phyloP scores from a whole-genome alignment of 2,888 invertebrate species.

The Cephus pygmeus region DNA sequence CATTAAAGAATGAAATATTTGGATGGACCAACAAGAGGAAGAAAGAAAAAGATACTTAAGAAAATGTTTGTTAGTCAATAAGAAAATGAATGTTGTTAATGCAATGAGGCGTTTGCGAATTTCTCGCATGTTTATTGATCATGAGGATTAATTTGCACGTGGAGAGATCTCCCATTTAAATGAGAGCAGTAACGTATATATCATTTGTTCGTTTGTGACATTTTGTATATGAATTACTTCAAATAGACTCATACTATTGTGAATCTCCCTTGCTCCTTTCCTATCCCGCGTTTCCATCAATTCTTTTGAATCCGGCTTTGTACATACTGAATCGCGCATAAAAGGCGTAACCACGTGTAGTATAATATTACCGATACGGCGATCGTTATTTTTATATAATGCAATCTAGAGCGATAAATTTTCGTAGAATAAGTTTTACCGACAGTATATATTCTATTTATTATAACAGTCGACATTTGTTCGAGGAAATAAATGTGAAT shows the following conservation, averaged over 20 bases:
- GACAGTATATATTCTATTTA: slow-evolving; percentile 26
- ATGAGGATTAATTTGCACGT: not conserved
- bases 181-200: not conserved
- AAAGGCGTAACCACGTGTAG: slow-evolving; percentile 14
- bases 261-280: not conserved
- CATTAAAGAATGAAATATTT: not conserved
- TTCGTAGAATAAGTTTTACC: slow-evolving; percentile 19
- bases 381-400: slow-evolving; percentile 34
- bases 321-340: not conserved
- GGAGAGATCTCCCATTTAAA: not conserved
- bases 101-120: not conserved
- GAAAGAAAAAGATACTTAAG: not conserved
- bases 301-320: not conserved
- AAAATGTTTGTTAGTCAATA: not conserved
- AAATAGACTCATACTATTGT: not conserved
- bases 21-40: not conserved
- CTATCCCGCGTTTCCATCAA: not conserved
- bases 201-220: not conserved
- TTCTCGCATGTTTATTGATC: not conserved
- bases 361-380: slow-evolving; percentile 30
- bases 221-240: not conserved
- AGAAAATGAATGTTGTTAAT: not conserved
- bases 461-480: slow-evolving; percentile 21
- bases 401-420: slow-evolving; percentile 18
- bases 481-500: slow-evolving; percentile 27